phyloP scores from a whole-genome alignment of 2,797 vertebrate species.

The Macrochelys suwanniensis region DNA sequence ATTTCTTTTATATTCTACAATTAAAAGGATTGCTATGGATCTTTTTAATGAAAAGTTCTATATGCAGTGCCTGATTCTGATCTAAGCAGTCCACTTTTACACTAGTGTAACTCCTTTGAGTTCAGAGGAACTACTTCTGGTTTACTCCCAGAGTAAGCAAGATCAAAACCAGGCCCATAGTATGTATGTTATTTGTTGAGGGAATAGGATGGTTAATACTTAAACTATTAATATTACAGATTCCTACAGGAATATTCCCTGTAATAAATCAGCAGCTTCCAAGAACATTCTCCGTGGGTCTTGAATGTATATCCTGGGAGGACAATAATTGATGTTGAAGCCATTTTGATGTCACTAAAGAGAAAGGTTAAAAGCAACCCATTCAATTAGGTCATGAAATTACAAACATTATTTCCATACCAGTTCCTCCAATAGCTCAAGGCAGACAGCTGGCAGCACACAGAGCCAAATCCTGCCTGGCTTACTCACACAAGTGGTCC shows the following conservation, averaged over 20 bases:
- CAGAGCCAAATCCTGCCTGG: not conserved
- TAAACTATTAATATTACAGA: constrained; percentile 48
- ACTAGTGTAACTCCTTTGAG: not conserved
- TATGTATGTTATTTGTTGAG: constrained; percentile 12
- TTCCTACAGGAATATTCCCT: not conserved
- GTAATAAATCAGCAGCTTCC: constrained; percentile 34
- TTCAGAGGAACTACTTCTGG: not conserved
- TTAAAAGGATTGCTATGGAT: not conserved
- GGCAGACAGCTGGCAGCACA: constrained; percentile 27
- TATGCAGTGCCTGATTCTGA: not conserved
- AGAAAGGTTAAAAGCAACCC: constrained; percentile 12
- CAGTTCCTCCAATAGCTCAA: not conserved
- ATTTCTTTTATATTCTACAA: not conserved
- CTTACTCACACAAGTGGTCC: not conserved
- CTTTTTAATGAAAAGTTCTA: not conserved
- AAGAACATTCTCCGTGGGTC: constrained; percentile 11
- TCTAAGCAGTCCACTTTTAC: not conserved
- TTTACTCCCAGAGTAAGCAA: not conserved
- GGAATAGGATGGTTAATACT: not conserved
- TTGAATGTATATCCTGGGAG: not conserved
- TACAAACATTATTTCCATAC: not conserved
- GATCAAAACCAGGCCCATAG: not conserved
- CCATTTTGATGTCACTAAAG: not conserved
- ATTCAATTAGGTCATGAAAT: constrained; percentile 23
- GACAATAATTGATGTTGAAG: not conserved